Conservation (phyloP, 2,797 vertebrate genomes). For the Syngnathus acus region DNA sequence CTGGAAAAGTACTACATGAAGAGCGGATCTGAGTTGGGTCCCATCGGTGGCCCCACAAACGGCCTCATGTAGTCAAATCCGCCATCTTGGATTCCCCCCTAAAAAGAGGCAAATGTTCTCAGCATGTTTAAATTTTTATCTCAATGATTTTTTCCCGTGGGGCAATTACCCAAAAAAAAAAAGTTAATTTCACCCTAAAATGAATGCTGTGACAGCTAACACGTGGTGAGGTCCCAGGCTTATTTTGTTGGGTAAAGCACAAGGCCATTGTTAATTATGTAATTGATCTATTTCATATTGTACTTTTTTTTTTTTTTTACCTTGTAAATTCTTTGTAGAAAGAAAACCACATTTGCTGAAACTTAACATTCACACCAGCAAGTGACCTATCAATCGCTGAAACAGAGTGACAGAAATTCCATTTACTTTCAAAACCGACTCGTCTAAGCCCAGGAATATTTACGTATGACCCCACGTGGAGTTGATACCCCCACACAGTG, state of each 20-base stretch:
- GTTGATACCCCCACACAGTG: slow-evolving; percentile 7
- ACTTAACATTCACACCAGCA: slow-evolving; percentile 91
- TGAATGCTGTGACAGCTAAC: slow-evolving; percentile 65
- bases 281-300: slow-evolving; percentile 84
- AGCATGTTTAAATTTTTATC: slow-evolving; percentile 36
- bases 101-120: background rate
- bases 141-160: slow-evolving; percentile 29
- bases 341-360: slow-evolving; percentile 67
- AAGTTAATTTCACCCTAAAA: slow-evolving; percentile 61
- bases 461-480: slow-evolving; percentile 46
- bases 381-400: slow-evolving; percentile 84
- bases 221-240: slow-evolving; percentile 50
- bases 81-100: slow-evolving; percentile 19
- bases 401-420: slow-evolving; percentile 52
- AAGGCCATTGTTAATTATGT: slow-evolving; percentile 93
- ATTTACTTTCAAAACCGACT: slow-evolving; percentile 52
- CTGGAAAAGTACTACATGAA: slow-evolving; percentile 99
- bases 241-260: slow-evolving; percentile 81
- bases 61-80: slow-evolving; percentile 79
- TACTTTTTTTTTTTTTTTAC: slow-evolving; percentile 83
- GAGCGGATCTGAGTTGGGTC: slow-evolving; percentile 88
- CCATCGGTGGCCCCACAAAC: slow-evolving; percentile 90
- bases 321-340: slow-evolving; percentile 97
- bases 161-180: slow-evolving; percentile 56
- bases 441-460: slow-evolving; percentile 47